These are phyloP conservation scores for Dasysyrphus tricinctus DNA, from an alignment of 2,888 invertebrate genomes.

Conservation along the genomic window DNA sequence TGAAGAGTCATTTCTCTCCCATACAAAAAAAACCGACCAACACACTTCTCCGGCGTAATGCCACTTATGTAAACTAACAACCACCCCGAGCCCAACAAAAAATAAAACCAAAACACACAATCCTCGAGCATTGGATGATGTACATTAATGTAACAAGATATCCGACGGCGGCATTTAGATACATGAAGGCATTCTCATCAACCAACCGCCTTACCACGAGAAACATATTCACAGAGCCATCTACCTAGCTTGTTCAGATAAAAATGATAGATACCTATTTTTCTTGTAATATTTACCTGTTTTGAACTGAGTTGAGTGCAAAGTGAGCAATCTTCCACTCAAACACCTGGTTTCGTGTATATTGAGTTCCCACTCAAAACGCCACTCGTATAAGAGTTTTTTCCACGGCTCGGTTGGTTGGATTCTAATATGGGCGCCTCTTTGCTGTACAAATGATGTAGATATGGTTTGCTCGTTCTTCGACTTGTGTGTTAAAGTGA, in stretches of 20 bases:
- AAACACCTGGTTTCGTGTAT: conserved; percentile 38
- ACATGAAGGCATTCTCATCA: conserved; percentile 6
- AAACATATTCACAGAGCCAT: conserved; percentile 39
- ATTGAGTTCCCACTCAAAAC: conserved; percentile 29
- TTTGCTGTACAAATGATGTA: conserved; percentile 21
- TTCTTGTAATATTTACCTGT: conserved; percentile 48
- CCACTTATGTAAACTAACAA: neutral
- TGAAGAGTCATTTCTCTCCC: neutral
- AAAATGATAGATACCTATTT: conserved; percentile 41
- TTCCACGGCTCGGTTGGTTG: conserved; percentile 31
- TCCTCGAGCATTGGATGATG: neutral
- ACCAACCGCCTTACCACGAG: conserved; percentile 61
- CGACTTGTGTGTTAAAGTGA: conserved; percentile 59
- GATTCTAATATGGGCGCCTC: conserved; percentile 56
- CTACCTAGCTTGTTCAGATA: conserved; percentile 32
- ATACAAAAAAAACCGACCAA: neutral
- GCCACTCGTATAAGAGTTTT: conserved; percentile 72
- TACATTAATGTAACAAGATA: neutral
- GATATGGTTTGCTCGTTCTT: conserved; percentile 44
- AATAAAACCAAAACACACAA: conserved; percentile 1
- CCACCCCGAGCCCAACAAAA: neutral
- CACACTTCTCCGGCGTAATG: conserved; percentile 47
- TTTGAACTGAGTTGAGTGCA: conserved; percentile 50
- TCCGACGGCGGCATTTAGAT: conserved; percentile 10
- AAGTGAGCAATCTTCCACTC: conserved; percentile 7